Evolutionary conservation across 2,113 vertebrate genomes (phyloP).

Genomic region (Scalopus aquaticus): DNA sequence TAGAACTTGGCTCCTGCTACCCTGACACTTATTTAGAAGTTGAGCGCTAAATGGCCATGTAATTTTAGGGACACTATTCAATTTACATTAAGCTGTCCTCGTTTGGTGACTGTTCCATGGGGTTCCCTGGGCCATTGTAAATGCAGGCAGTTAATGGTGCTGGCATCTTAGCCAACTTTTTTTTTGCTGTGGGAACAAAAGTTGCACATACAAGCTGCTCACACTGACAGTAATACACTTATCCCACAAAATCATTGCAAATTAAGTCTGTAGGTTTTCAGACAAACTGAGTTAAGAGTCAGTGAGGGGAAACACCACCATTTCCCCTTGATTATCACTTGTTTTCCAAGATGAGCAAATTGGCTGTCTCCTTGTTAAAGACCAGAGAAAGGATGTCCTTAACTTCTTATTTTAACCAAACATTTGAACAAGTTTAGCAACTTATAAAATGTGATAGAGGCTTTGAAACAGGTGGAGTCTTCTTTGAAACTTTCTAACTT

Average conservation of each 20-base stretch:
- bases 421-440: background rate
- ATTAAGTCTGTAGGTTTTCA: slow-evolving; percentile 56
- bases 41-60: slow-evolving; percentile 27
- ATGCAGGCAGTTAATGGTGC: slow-evolving; percentile 31
- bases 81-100: slow-evolving; percentile 11
- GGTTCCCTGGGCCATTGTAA: slow-evolving; percentile 1
- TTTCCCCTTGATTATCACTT: background rate
- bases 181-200: slow-evolving; percentile 43
- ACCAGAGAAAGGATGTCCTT: background rate
- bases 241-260: slow-evolving; percentile 47
- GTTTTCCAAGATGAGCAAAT: background rate
- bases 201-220: slow-evolving; percentile 40
- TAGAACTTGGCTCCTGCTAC: background rate
- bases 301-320: background rate
- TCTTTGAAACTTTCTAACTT: background rate
- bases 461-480: background rate
- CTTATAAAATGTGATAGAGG: background rate
- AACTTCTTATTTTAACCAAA: background rate
- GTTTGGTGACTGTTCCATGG: background rate
- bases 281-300: slow-evolving; percentile 52
- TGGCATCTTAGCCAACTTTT: background rate
- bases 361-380: background rate
- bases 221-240: slow-evolving; percentile 52
- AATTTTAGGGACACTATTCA: background rate
- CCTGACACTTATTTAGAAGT: background rate